Evolutionary conservation across 2,113 vertebrate species (phyloP), one percentile per base, ranked within the genome.

Genomic region (Leptosomus discolor): DNA sequence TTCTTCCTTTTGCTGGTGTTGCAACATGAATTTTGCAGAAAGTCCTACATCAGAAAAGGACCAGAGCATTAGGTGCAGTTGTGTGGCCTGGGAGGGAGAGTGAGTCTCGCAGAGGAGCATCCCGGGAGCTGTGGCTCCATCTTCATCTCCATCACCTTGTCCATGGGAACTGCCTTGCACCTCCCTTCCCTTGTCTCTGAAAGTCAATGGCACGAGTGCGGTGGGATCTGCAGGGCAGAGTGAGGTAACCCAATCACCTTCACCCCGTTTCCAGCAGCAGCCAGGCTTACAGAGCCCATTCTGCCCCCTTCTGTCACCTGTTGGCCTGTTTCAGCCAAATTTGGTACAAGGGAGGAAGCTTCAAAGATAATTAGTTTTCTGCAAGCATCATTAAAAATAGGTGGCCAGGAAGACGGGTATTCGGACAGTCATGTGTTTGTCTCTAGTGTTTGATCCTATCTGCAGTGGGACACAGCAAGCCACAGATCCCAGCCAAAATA

Each of bases 1-100:
- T 65, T 88, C 46, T 88, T 96, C 60, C 78, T 77, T 92, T 77
- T 74, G 61, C 50, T 65, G 92, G 46, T 83, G 50, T 69, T 97
- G 50, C 64, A 37, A 46, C 34, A 37, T 90, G 50, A 94, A 74
- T 97, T 90, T 92, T 93, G 39, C 64, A 81, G 15, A 5, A 92
- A 64, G 68, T 86, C 46, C 19, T 53, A 22, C 51, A 88, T 88
- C 53, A 86, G 63, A 80, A 73, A 77, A 64, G 74, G 56, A 78
- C 24, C 41, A 70, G 60, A 26, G 76, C 24, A 7, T 86, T 80
- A 80, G 48, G 60, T 83, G 71, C 48, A 85, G 58, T 67, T 54
- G 15, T 36, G 36, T 79, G 81, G 54, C 57, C 58, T 80, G 34
- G 15, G 39, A 67, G 34, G 46, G 30, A 80, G 34, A 60, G 39